Percentiles rank a stretch among this genome's conserved stretches.
These are phyloP conservation scores for Caenorhabditis wallacei DNA, from an alignment of 2,888 invertebrate genomes.

Conservation along the genomic window DNA sequence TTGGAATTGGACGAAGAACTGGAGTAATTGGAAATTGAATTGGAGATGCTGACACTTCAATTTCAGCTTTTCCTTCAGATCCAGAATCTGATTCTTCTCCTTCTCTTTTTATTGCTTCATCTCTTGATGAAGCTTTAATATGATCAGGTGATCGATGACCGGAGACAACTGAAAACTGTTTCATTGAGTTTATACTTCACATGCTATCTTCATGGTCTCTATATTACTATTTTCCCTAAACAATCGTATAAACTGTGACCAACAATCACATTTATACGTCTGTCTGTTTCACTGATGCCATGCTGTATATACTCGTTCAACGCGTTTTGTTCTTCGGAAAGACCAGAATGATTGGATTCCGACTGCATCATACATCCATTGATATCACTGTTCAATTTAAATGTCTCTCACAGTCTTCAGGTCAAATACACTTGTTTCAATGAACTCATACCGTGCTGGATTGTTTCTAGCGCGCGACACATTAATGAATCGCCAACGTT, in stretches of 20 bases:
- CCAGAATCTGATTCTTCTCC: slow-evolving; percentile 51
- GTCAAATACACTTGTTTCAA: slow-evolving; percentile 49
- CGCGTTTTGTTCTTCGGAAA: slow-evolving; percentile 46
- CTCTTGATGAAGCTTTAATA: slow-evolving; percentile 15
- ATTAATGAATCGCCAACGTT: slow-evolving; percentile 6
- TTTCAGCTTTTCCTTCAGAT: slow-evolving; percentile 45
- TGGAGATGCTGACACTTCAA: slow-evolving; percentile 20
- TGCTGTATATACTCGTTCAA: slow-evolving; percentile 48
- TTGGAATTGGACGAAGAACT: slow-evolving; percentile 50
- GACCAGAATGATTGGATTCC: slow-evolving; percentile 31
- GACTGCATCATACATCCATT: slow-evolving; percentile 50
- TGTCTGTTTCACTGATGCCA: slow-evolving; percentile 54
- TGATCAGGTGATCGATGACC: slow-evolving; percentile 46
- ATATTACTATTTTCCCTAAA: slow-evolving; percentile 43
- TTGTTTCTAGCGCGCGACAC: slow-evolving; percentile 43
- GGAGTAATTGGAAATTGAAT: slow-evolving; percentile 8
- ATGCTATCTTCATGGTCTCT: slow-evolving; percentile 34
- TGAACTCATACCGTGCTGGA: slow-evolving; percentile 54
- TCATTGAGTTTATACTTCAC: slow-evolving; percentile 33
- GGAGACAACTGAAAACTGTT: slow-evolving; percentile 49
- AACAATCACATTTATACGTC: slow-evolving; percentile 23
- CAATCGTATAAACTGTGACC: slow-evolving; percentile 42
- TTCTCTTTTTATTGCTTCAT: slow-evolving; percentile 13
- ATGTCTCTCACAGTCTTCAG: slow-evolving; percentile 26
- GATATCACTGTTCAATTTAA: slow-evolving; percentile 17